A percentile compares a stretch with the other conserved stretches of the same genome.
phyloP scores from a whole-genome alignment of 2,113 vertebrate species.

The Pollachius pollachius region DNA sequence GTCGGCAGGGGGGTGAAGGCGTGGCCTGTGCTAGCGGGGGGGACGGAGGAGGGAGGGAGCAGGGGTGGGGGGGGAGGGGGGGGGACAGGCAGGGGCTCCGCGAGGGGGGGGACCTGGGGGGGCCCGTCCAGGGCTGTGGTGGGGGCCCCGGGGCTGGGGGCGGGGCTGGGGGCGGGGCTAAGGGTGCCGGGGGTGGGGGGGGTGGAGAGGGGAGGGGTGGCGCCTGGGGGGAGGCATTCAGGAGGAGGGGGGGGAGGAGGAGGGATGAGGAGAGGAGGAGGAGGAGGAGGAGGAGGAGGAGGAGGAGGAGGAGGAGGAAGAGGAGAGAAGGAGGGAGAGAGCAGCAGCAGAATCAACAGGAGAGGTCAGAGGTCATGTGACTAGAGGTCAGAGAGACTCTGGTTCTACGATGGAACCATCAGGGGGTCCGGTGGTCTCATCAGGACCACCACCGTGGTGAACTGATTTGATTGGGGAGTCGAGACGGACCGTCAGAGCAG shows the following conservation, averaged over 20 bases:
- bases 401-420: too few relatives aligned
- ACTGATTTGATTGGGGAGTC: too few relatives aligned
- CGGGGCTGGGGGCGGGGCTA: slow-evolving; percentile 52
- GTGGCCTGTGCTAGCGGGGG: slow-evolving; percentile 85
- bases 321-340: slow-evolving; percentile 16
- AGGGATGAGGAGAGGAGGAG: slow-evolving; percentile 52
- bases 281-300: slow-evolving; percentile 53
- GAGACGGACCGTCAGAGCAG: too few relatives aligned
- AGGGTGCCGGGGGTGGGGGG: slow-evolving; percentile 56
- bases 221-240: slow-evolving; percentile 68
- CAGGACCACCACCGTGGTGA: too few relatives aligned
- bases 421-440: too few relatives aligned
- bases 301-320: slow-evolving; percentile 38
- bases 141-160: slow-evolving; percentile 65
- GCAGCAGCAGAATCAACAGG: neutral
- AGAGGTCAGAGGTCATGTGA: neutral
- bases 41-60: slow-evolving; percentile 79
- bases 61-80: slow-evolving; percentile 91
- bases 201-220: slow-evolving; percentile 79
- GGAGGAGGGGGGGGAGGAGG: slow-evolving; percentile 17
- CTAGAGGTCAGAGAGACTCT: too few relatives aligned
- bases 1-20: slow-evolving; percentile 85
- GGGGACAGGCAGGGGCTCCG: slow-evolving; percentile 79
- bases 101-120: slow-evolving; percentile 57
- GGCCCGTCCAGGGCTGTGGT: slow-evolving; percentile 70